These are phyloP conservation scores for Alethe diademata DNA, from an alignment of 2,113 vertebrate species.

Conservation along the genomic window DNA sequence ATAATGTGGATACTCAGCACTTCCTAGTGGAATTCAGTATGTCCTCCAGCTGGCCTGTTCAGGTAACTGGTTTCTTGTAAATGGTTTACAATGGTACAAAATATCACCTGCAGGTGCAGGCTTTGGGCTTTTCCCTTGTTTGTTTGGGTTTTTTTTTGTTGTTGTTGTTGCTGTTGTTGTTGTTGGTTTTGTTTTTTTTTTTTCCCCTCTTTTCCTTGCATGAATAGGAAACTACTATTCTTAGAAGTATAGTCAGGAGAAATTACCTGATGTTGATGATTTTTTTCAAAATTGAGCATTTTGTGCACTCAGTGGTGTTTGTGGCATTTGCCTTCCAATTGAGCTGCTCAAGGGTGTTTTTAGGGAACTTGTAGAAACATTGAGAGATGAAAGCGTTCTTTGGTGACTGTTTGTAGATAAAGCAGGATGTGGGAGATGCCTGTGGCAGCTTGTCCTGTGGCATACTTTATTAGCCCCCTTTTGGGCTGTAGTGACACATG, in stretches of 20 bases:
- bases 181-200: neutral
- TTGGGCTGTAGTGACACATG: neutral
- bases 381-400: neutral
- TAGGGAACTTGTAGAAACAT: neutral
- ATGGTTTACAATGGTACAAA: neutral
- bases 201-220: neutral
- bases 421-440: neutral
- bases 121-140: neutral
- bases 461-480: neutral
- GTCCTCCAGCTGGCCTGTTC: neutral
- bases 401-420: neutral
- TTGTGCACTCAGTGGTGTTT: neutral
- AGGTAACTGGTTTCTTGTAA: neutral
- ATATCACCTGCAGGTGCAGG: neutral
- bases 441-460: neutral
- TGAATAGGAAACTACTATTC: neutral
- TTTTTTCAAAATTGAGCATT: neutral
- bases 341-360: too few species aligned
- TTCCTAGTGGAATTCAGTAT: neutral
- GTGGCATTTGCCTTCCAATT: neutral
- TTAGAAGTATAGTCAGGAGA: neutral
- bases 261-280: neutral
- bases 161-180: too few species aligned
- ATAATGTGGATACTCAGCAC: conserved; percentile 32
- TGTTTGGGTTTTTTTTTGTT: too few species aligned